Percentiles rank a stretch among this genome's conserved stretches.
Conservation (phyloP, 2,888 invertebrate genomes). For the Thymelicus sylvestris region DNA sequence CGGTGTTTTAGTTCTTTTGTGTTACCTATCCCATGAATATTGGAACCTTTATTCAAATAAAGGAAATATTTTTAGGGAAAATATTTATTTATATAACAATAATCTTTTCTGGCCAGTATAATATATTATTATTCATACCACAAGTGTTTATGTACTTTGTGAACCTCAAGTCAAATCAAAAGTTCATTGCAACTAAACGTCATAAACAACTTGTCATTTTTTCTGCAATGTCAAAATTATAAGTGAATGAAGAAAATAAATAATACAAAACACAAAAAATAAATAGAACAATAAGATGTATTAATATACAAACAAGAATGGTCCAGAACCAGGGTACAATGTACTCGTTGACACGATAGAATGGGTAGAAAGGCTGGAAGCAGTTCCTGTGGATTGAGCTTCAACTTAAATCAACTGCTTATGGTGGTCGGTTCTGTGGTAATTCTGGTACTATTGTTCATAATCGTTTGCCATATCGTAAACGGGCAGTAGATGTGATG, state of each 20-base stretch:
- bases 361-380: conserved; percentile 46
- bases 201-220: background rate
- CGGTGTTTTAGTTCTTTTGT: too few species aligned
- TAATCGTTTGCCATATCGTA: conserved; percentile 68
- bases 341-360: conserved; percentile 4
- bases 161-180: conserved; percentile 6
- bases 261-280: background rate
- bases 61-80: too few species aligned
- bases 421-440: conserved; percentile 68
- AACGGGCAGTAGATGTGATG: conserved; percentile 53
- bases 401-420: conserved; percentile 67
- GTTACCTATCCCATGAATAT: too few species aligned
- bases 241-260: conserved; percentile 1
- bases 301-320: background rate
- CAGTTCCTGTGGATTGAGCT: conserved; percentile 50
- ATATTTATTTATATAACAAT: too few species aligned
- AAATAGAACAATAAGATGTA: conserved; percentile 25
- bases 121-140: too few species aligned
- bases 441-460: conserved; percentile 63
- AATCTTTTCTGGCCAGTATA: background rate
- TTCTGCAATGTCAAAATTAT: conserved; percentile 15
- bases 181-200: background rate
- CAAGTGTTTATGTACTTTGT: too few species aligned
- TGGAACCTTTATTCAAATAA: too few species aligned
- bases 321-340: background rate